These are phyloP conservation scores for Dendrolimus punctatus DNA, from an alignment of 1,140 invertebrate genomes.

Conservation along the genomic window DNA sequence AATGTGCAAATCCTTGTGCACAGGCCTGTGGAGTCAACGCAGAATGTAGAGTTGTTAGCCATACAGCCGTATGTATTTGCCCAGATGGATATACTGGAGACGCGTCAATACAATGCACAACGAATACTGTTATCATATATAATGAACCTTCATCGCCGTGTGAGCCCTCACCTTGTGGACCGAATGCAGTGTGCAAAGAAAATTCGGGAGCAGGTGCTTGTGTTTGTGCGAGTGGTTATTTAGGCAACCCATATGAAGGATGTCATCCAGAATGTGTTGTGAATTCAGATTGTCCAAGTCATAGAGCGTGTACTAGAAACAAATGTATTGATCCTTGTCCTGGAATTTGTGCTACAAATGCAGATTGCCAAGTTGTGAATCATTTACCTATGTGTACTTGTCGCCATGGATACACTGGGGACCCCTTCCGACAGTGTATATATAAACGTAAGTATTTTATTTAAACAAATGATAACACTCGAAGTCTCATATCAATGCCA, in stretches of 20 bases:
- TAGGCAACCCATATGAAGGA: slow-evolving; percentile 70
- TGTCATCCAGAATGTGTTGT: slow-evolving; percentile 72
- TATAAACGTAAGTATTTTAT: slow-evolving; percentile 35
- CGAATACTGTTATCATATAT: slow-evolving; percentile 28
- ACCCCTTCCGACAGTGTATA: slow-evolving; percentile 77
- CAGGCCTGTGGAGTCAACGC: slow-evolving; percentile 82
- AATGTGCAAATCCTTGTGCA: slow-evolving; percentile 82
- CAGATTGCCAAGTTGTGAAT: slow-evolving; percentile 81
- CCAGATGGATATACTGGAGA: slow-evolving; percentile 73
- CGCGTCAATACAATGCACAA: slow-evolving; percentile 72
- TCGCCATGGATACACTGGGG: slow-evolving; percentile 78
- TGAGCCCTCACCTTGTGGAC: slow-evolving; percentile 74
- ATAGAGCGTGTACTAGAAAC: slow-evolving; percentile 78
- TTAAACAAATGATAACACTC: background rate
- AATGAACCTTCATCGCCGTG: slow-evolving; percentile 63
- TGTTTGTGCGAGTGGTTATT: slow-evolving; percentile 71
- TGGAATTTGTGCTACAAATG: slow-evolving; percentile 81
- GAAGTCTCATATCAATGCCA: background rate
- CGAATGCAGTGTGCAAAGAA: slow-evolving; percentile 74
- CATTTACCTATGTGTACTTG: slow-evolving; percentile 86
- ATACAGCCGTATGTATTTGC: slow-evolving; percentile 78
- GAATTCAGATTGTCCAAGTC: slow-evolving; percentile 75
- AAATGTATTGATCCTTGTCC: slow-evolving; percentile 83
- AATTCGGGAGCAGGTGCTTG: slow-evolving; percentile 72
- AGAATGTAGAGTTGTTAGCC: slow-evolving; percentile 79